Base-by-base conservation (phyloP, 2,797 vertebrate species). In the Myotis pilosus region DNA sequence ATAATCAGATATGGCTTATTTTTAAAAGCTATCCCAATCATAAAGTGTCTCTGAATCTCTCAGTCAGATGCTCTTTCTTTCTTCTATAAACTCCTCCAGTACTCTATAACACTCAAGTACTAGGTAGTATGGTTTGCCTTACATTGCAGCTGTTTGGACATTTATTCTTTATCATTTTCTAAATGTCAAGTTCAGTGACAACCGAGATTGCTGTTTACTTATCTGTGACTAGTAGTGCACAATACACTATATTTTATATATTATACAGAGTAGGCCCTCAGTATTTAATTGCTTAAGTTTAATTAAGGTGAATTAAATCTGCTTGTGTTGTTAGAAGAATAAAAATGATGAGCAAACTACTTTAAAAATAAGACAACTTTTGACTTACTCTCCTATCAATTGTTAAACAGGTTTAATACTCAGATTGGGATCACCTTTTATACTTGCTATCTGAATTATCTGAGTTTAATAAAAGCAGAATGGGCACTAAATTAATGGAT, bases 211-310 rank as follows among this genome's bases (percentile, higher is more conserved):
- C 69, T 84, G 88, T 81, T 86, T 85, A 69, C 19, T 92, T 92
- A 47, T 33, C 41, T 85, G 23, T 86, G 53, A 89, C 38, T 10
- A 55, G 49, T 55, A 66, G 36, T 49, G 19, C 74, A 28, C 1
- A 84, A 53, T 80, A 57, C 8, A 75, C 6, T 72, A 53, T 93
- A 2, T 94, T 89, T 92, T 74, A 51, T 23, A 88, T n/a, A 69
- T 12, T 25, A 71, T 23, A 28, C 8, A 91, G 30, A 81, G 17
- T 57, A 68, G 10, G 10, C n/a, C 15, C 44, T 89, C 71, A 64
- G 49, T 89, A 72, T 89, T 93, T 94, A 68, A 79, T 51, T 86
- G 9, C 69, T 49, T 89, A 85, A 72, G 60, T 75, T 88, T 74
- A 87, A 69, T 92, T 53, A 92, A 72, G 30, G 19, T 13, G 68